A percentile compares a stretch with the other conserved stretches of the same genome.
Conservation (phyloP, 37 sponge, comb jelly and placozoan genomes). For the Beroe ovata region DNA sequence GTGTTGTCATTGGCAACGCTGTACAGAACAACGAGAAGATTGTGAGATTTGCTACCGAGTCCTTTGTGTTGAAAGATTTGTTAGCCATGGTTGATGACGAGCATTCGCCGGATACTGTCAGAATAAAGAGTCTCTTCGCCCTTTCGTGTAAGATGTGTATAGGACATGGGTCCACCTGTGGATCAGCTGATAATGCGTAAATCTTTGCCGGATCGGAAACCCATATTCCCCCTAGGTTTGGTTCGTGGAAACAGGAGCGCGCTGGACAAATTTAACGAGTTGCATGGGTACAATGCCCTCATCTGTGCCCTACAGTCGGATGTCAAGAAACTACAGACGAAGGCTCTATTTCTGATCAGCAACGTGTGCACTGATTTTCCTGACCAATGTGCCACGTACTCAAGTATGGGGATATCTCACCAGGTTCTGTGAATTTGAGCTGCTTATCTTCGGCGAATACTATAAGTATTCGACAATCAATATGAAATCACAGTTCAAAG, state of each 20-base stretch:
- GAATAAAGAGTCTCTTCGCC: conserved; percentile 15
- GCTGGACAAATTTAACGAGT: conserved; percentile 50
- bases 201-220: not conserved
- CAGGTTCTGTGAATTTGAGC: too few species aligned
- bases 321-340: not conserved
- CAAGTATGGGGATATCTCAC: conserved; percentile 7
- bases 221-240: conserved; percentile 5
- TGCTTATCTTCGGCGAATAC: too few species aligned
- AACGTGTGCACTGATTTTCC: not conserved
- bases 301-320: not conserved
- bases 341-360: conserved; percentile 10
- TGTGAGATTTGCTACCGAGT: conserved; percentile 13
- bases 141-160: conserved; percentile 56
- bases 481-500: too few species aligned
- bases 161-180: too few species aligned
- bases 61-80: conserved; percentile 13
- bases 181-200: not conserved
- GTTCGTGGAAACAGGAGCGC: conserved; percentile 45
- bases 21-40: conserved; percentile 65
- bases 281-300: conserved; percentile 29
- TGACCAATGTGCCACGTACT: conserved; percentile 1
- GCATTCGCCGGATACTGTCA: not conserved
- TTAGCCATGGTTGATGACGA: not conserved
- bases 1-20: conserved; percentile 26
- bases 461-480: too few species aligned